These are phyloP conservation scores for Cyrtonyx montezumae DNA, from an alignment of 2,113 vertebrate species.

Conservation along the genomic window DNA sequence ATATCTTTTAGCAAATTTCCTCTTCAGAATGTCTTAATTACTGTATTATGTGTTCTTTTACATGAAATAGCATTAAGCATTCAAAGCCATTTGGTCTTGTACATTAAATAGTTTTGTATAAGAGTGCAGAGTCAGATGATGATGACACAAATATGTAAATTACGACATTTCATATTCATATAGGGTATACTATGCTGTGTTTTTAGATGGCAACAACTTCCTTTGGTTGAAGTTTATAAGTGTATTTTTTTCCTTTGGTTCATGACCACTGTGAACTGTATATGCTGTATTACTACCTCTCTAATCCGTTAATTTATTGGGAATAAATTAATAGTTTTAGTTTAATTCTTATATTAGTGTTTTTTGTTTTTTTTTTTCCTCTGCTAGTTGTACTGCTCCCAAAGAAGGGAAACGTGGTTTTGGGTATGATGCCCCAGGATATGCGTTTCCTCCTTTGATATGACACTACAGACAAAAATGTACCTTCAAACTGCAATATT, in stretches of 20 bases:
- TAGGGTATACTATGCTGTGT: rapidly evolving
- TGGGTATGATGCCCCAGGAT: neutral
- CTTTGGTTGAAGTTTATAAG: neutral
- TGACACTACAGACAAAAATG: neutral
- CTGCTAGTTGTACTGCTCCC: neutral
- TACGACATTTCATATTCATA: rapidly evolving
- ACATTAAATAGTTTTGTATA: neutral
- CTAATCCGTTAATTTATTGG: neutral
- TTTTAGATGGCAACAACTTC: neutral
- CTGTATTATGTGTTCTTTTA: neutral
- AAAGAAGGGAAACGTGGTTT: neutral
- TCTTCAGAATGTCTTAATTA: neutral
- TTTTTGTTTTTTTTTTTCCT: neutral
- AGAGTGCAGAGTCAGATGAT: neutral
- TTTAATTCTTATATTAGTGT: neutral
- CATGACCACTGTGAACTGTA: neutral
- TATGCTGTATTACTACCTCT: neutral
- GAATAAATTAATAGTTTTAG: neutral
- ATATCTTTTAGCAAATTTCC: neutral
- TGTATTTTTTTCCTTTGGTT: neutral
- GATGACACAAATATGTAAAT: rapidly evolving
- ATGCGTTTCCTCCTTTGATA: neutral
- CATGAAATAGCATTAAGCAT: rapidly evolving
- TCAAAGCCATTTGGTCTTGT: neutral
- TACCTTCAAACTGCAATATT: neutral